Conservation (phyloP, 2,113 vertebrate genomes). For the Xyliphius kryptos region DNA sequence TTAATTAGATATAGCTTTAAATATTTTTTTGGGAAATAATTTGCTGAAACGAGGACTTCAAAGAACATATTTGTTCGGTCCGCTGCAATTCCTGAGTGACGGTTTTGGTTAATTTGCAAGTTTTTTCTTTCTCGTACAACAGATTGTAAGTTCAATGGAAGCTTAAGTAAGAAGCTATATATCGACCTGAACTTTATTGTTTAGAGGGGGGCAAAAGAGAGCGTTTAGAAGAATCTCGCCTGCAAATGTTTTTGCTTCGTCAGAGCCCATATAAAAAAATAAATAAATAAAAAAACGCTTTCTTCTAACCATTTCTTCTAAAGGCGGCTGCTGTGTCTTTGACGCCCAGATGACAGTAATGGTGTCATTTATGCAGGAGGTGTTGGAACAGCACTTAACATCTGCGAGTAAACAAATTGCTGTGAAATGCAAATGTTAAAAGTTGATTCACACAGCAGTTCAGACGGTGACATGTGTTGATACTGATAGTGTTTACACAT, state of each 20-base stretch:
- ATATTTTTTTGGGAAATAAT: conserved; percentile 80
- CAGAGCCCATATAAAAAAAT: neutral
- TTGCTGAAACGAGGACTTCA: conserved; percentile 98
- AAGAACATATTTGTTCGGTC: conserved; percentile 94
- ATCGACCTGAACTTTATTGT: neutral
- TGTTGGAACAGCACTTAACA: conserved; percentile 39
- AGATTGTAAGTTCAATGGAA: conserved; percentile 70
- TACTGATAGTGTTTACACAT: conserved; percentile 7
- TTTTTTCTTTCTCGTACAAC: conserved; percentile 45
- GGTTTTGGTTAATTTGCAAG: conserved; percentile 90
- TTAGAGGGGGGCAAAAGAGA: neutral
- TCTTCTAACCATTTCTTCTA: conserved; percentile 23
- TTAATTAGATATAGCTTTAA: conserved; percentile 99
- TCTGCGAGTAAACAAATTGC: conserved; percentile 43
- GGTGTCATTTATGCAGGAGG: conserved; percentile 23
- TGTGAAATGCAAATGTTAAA: conserved; percentile 32
- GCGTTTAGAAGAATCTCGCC: neutral
- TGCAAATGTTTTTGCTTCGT: conserved; percentile 3
- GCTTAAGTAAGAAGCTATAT: conserved; percentile 37
- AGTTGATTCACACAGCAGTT: conserved; percentile 29
- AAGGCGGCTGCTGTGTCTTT: conserved; percentile 6
- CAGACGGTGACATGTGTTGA: conserved; percentile 26
- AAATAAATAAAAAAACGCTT: neutral
- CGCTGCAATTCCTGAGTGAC: conserved; percentile 82
- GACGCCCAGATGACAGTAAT: conserved; percentile 8